Conservation (phyloP, 2,888 invertebrate genomes). For the Candidula unifasciata region DNA sequence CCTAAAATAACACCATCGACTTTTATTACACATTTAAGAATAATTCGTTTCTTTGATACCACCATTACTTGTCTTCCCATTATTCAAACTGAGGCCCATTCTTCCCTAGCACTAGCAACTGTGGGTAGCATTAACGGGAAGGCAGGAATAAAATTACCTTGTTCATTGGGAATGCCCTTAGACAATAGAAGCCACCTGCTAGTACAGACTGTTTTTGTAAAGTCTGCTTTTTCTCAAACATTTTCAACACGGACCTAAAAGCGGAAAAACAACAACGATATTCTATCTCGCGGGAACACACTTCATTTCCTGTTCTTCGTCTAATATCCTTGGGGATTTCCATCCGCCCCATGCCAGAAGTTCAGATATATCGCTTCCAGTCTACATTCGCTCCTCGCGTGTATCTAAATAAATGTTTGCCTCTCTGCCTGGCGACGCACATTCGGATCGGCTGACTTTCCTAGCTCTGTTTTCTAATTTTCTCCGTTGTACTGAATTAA, state of each 20-base stretch:
- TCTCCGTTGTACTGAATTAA: not conserved
- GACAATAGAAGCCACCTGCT: too few species aligned
- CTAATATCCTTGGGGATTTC: slow-evolving; percentile 4
- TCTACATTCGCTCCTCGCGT: slow-evolving; percentile 19
- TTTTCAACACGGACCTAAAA: not conserved
- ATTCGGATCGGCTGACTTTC: slow-evolving; percentile 21
- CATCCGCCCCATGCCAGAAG: not conserved
- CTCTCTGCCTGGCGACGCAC: slow-evolving; percentile 19
- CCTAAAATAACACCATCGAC: too few species aligned
- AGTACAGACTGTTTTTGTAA: not conserved
- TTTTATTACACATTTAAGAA: too few species aligned
- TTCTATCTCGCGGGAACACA: slow-evolving; percentile 27
- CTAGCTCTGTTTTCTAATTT: not conserved
- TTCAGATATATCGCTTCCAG: not conserved
- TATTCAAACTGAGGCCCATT: too few species aligned
- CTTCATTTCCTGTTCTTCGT: slow-evolving; percentile 37
- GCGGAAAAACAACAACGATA: not conserved
- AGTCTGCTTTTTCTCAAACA: slow-evolving; percentile 22
- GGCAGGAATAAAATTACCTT: too few species aligned
- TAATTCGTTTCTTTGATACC: too few species aligned
- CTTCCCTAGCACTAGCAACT: too few species aligned
- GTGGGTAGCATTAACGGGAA: too few species aligned
- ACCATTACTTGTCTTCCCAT: too few species aligned
- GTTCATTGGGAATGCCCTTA: too few species aligned
- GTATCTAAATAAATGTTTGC: slow-evolving; percentile 39